Evolutionary conservation across 2,797 vertebrate species (phyloP).

Genomic region (Pygocentrus nattereri): DNA sequence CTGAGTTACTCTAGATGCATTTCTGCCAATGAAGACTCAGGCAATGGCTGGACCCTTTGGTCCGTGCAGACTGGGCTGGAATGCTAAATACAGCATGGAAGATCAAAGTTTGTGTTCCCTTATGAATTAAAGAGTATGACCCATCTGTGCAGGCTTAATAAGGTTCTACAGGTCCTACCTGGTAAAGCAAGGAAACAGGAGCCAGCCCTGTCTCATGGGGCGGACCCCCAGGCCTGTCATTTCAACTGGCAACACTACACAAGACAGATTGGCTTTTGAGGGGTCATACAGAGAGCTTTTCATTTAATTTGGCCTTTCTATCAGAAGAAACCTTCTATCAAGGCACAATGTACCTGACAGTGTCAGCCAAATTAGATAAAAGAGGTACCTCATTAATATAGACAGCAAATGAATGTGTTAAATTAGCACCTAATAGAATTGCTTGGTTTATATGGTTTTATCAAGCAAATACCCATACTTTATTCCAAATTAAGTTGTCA

Average conservation of each 20-base stretch:
- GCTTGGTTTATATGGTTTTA: background rate
- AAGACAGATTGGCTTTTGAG: constrained; percentile 56
- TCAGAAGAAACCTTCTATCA: constrained; percentile 14
- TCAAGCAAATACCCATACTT: background rate
- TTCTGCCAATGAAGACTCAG: too few relatives aligned
- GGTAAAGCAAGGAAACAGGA: constrained; percentile 45
- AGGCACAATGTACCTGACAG: background rate
- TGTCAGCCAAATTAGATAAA: background rate
- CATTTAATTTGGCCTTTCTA: constrained; percentile 56
- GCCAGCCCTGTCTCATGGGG: constrained; percentile 24
- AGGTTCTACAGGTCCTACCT: constrained; percentile 38
- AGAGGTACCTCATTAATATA: background rate
- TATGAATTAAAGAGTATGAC: constrained; percentile 78
- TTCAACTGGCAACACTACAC: constrained; percentile 44
- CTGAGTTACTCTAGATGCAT: constrained; percentile 17
- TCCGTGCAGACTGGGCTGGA: constrained; percentile 57
- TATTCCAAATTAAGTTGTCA: background rate
- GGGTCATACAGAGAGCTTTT: constrained; percentile 51
- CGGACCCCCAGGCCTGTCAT: background rate
- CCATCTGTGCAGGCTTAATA: constrained; percentile 72
- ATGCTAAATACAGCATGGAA: constrained; percentile 63
- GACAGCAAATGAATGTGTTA: background rate
- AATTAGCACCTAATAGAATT: background rate
- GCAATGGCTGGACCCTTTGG: constrained; percentile 42
- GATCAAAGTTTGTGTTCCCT: constrained; percentile 77